phyloP scores from a whole-genome alignment of 1,140 invertebrate genomes.

The Ostrea edulis region DNA sequence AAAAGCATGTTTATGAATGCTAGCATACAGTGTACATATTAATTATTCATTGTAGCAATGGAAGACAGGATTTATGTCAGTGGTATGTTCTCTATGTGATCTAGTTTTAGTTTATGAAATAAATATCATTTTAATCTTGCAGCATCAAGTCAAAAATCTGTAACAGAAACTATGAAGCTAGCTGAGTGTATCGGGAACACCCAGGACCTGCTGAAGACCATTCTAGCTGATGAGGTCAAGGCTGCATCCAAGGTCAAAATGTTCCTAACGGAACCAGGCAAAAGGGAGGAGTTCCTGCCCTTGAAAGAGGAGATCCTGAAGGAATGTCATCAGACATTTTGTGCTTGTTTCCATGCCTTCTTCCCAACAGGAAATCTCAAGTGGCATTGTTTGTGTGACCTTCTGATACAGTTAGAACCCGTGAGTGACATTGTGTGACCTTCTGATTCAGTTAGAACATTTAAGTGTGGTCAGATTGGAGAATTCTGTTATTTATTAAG shows the following conservation, averaged over 20 bases:
- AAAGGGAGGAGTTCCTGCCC: conserved; percentile 59
- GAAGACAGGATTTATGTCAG: no score
- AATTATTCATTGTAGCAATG: no score
- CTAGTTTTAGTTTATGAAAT: no score
- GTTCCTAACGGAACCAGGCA: conserved; percentile 65
- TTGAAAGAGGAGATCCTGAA: conserved; percentile 85
- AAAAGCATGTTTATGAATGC: no score
- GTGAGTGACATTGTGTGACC: conserved; percentile 79
- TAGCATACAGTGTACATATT: no score
- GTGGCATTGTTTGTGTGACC: conserved; percentile 94
- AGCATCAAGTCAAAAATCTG: conserved; percentile 69
- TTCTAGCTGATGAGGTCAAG: conserved; percentile 86
- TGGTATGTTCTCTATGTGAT: no score
- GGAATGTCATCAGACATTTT: conserved; percentile 94
- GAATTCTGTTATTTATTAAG: no score
- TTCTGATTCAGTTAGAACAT: no score
- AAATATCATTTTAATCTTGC: background rate
- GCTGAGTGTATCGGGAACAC: conserved; percentile 93
- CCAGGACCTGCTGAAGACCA: conserved; percentile 88
- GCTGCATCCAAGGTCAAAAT: conserved; percentile 65
- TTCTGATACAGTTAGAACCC: conserved; percentile 88
- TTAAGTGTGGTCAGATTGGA: no score
- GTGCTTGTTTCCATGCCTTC: conserved; percentile 96
- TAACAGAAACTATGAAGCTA: conserved; percentile 80
- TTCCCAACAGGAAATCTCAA: conserved; percentile 95